phyloP scores from a whole-genome alignment of 2,797 vertebrate genomes.

The Chaetodon trifasciatus region DNA sequence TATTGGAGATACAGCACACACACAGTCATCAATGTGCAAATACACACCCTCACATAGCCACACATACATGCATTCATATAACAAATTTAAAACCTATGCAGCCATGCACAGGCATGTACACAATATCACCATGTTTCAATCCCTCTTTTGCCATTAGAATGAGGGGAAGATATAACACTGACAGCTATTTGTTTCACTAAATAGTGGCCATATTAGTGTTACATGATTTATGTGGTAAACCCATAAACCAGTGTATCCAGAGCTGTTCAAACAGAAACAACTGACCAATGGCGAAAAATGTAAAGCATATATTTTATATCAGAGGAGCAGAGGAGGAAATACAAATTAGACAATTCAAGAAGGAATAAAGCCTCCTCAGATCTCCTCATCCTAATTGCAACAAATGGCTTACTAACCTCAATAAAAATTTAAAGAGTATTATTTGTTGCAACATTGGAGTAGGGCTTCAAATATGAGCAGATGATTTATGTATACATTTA shows the following conservation, averaged over 20 bases:
- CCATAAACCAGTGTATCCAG: neutral
- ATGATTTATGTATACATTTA: slow-evolving; percentile 47
- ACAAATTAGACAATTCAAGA: slow-evolving; percentile 42
- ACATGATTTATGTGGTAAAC: slow-evolving; percentile 20
- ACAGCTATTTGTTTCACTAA: neutral
- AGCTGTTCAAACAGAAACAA: neutral
- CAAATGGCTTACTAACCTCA: slow-evolving; percentile 61
- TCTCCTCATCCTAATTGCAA: slow-evolving; percentile 56
- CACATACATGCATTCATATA: neutral
- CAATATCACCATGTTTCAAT: slow-evolving; percentile 3
- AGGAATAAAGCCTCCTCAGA: slow-evolving; percentile 31
- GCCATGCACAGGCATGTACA: neutral
- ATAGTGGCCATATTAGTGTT: slow-evolving; percentile 1
- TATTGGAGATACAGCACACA: neutral
- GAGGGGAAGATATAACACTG: neutral
- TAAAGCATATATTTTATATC: slow-evolving; percentile 8
- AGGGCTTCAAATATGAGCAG: slow-evolving; percentile 32
- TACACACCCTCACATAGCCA: neutral
- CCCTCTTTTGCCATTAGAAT: neutral
- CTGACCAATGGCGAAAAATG: slow-evolving; percentile 26
- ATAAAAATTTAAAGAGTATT: slow-evolving; percentile 68
- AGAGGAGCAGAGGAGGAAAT: slow-evolving; percentile 35
- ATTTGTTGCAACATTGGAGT: slow-evolving; percentile 51
- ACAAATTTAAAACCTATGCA: neutral
- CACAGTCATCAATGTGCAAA: slow-evolving; percentile 23